Conservation (phyloP, 1,140 invertebrate species). For the Nebria ingens region DNA sequence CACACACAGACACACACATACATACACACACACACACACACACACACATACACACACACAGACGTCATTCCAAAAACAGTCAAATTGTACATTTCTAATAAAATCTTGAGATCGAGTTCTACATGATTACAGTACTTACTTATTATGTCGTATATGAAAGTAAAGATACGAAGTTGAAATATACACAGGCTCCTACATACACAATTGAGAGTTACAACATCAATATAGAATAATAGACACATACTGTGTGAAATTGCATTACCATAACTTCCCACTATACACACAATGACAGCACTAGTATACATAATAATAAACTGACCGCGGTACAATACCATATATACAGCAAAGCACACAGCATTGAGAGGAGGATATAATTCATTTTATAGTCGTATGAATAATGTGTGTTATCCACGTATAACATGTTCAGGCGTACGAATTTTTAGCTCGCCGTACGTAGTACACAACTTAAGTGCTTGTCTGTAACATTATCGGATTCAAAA, state of each 20-base stretch:
- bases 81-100: too few relatives aligned
- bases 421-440: not conserved
- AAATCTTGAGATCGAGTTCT: not conserved
- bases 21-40: too few relatives aligned
- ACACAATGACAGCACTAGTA: too few relatives aligned
- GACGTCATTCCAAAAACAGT: too few relatives aligned
- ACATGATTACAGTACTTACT: not conserved
- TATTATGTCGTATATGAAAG: too few relatives aligned
- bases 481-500: not conserved
- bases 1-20: too few relatives aligned
- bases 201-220: not conserved
- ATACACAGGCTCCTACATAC: not conserved
- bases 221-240: not conserved
- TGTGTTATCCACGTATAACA: not conserved
- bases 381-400: too few relatives aligned
- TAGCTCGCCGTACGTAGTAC: not conserved
- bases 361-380: not conserved
- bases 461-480: not conserved
- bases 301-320: not conserved
- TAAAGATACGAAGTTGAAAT: not conserved
- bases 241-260: not conserved
- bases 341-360: too few relatives aligned
- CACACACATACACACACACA: too few relatives aligned
- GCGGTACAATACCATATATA: not conserved
- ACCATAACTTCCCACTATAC: too few relatives aligned